A percentile compares a stretch with the other conserved stretches of the same genome.
These are phyloP conservation scores for Drosophila quadrilineata DNA, from an alignment of 1,140 invertebrate genomes.

Conservation along the genomic window DNA sequence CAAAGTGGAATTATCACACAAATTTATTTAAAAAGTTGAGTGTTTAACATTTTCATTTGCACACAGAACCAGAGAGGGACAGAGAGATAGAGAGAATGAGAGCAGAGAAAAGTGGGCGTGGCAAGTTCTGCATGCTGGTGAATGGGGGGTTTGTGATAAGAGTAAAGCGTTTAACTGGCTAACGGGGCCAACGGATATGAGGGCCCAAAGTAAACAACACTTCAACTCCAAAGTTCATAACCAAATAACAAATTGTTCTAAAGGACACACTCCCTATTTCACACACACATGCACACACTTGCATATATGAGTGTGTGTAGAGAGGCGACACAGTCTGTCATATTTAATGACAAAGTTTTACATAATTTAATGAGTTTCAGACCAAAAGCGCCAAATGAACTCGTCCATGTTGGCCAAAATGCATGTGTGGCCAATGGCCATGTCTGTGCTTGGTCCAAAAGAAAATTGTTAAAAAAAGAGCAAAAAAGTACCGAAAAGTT, in stretches of 20 bases:
- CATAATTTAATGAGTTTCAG: conserved; percentile 74
- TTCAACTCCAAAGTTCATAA: conserved; percentile 69
- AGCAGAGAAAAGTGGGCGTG: neutral
- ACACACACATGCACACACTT: neutral
- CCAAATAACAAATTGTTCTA: conserved; percentile 68
- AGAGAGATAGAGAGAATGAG: neutral
- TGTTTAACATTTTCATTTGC: conserved; percentile 37
- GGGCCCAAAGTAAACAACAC: conserved; percentile 54
- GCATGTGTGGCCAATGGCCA: conserved; percentile 2
- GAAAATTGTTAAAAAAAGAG: conserved; percentile 57
- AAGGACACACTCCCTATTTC: conserved; percentile 33
- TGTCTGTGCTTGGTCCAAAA: neutral
- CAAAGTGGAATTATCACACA: conserved; percentile 73
- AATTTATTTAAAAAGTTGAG: conserved; percentile 71
- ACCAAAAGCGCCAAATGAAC: conserved; percentile 1
- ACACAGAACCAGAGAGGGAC: conserved; percentile 6
- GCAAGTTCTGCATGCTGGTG: neutral
- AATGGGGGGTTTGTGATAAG: neutral
- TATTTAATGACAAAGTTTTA: conserved; percentile 78
- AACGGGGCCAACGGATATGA: conserved; percentile 5
- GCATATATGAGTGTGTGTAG: too few relatives aligned
- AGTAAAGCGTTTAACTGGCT: conserved; percentile 10
- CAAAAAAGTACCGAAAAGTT: conserved; percentile 49
- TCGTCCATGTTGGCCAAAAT: conserved; percentile 7
- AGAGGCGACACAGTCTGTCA: conserved; percentile 30